Conservation (phyloP, 1,140 invertebrate species). For the Sitodiplosis mosellana region DNA sequence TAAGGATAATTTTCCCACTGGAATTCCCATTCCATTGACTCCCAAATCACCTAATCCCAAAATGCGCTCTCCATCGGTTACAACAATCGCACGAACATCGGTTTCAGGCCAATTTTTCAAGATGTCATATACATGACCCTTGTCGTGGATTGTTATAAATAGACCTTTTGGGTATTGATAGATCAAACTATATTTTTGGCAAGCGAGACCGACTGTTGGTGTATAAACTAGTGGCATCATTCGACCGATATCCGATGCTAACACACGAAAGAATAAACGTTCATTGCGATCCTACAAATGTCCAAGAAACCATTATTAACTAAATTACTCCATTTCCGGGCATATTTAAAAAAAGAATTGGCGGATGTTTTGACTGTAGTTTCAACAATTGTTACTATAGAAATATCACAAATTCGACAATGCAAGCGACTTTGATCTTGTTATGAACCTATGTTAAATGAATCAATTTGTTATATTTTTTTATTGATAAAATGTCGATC, state of each 20-base stretch:
- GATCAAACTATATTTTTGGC: constrained; percentile 89
- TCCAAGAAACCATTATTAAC: too few relatives aligned
- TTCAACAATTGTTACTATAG: too few relatives aligned
- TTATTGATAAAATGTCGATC: constrained; percentile 1
- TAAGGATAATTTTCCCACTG: constrained; percentile 75
- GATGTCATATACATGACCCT: constrained; percentile 73
- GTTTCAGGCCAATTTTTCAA: constrained; percentile 66
- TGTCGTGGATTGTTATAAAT: constrained; percentile 94
- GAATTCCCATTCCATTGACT: constrained; percentile 86
- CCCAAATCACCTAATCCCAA: constrained; percentile 87
- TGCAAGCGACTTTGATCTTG: too few relatives aligned
- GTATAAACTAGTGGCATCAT: constrained; percentile 87
- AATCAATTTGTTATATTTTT: too few relatives aligned
- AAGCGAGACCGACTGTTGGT: constrained; percentile 82
- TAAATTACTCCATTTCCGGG: too few relatives aligned
- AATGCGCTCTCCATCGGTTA: constrained; percentile 88
- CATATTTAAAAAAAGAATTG: too few relatives aligned
- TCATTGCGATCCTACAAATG: constrained; percentile 65
- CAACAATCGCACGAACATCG: constrained; percentile 76
- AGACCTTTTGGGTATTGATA: constrained; percentile 80
- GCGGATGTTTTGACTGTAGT: too few relatives aligned
- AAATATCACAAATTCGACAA: too few relatives aligned
- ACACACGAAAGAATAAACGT: constrained; percentile 79
- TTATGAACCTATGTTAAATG: too few relatives aligned
- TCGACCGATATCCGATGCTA: constrained; percentile 70